Evolutionary conservation across 2,113 vertebrate species (phyloP).

Genomic region (Columbina picui): DNA sequence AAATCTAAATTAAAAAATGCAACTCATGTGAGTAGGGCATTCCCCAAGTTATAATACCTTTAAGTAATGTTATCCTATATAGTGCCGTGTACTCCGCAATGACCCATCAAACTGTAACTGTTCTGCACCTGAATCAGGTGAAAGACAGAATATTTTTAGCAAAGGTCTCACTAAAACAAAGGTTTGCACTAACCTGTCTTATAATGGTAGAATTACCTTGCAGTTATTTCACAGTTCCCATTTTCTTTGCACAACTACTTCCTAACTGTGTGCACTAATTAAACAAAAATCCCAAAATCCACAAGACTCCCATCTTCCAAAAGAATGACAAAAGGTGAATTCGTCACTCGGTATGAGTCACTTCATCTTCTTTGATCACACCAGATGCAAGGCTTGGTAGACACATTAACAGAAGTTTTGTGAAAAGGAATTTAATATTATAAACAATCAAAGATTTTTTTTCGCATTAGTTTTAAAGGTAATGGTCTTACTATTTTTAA

Average conservation of each 20-base stretch:
- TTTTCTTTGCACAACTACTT: neutral
- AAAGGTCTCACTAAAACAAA: neutral
- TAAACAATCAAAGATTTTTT: neutral
- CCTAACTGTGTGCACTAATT: neutral
- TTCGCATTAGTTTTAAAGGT: neutral
- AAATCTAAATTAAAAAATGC: neutral
- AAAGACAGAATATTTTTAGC: neutral
- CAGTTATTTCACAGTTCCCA: neutral
- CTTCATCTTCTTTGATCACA: neutral
- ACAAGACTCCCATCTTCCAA: neutral
- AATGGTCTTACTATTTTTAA: neutral
- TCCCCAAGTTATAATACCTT: no score
- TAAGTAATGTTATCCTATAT: neutral
- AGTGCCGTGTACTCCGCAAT: neutral
- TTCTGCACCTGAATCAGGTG: neutral
- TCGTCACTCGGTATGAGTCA: neutral
- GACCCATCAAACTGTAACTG: neutral
- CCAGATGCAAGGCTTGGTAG: neutral
- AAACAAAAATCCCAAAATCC: neutral
- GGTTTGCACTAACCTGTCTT: neutral
- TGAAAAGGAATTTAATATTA: neutral
- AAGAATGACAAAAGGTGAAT: neutral
- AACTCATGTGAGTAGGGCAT: no score
- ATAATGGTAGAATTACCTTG: neutral
- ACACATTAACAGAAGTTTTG: neutral